These are phyloP conservation scores for Phania funesta DNA, from an alignment of 2,888 invertebrate species.

Conservation along the genomic window DNA sequence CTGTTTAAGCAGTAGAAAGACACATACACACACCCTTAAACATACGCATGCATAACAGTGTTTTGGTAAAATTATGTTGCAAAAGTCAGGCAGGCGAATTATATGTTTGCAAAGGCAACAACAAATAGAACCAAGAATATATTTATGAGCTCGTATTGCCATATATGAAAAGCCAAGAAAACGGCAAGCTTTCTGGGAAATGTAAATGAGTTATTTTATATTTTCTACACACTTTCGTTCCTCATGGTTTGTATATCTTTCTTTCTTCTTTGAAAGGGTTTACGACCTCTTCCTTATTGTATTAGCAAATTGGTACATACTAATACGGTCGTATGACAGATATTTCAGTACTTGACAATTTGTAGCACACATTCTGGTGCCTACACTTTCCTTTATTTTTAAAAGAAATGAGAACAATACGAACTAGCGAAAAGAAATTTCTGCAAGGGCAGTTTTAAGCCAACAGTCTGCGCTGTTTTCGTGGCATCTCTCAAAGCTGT, in stretches of 20 bases:
- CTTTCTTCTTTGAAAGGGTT: neutral
- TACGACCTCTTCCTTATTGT: constrained; percentile 33
- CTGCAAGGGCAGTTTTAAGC: no score
- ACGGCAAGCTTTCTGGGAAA: constrained; percentile 53
- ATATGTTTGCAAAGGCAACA: constrained; percentile 45
- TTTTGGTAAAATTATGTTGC: constrained; percentile 47
- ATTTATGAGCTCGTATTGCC: neutral
- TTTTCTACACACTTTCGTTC: neutral
- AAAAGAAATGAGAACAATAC: no score
- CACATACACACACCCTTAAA: neutral
- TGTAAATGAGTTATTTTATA: constrained; percentile 43
- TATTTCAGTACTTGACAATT: no score
- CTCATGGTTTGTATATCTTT: neutral
- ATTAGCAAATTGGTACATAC: no score
- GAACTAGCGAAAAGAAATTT: no score
- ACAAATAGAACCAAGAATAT: constrained; percentile 3
- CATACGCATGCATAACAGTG: neutral
- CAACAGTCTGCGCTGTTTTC: no score
- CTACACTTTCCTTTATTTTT: no score
- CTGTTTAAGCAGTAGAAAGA: no score
- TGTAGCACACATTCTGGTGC: no score
- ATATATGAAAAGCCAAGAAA: neutral
- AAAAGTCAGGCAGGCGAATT: constrained; percentile 58
- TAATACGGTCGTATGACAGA: no score
- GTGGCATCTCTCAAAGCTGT: no score